Evolutionary conservation across 1,140 invertebrate genomes (phyloP).

Genomic region (Pseudobourletiella spinata): DNA sequence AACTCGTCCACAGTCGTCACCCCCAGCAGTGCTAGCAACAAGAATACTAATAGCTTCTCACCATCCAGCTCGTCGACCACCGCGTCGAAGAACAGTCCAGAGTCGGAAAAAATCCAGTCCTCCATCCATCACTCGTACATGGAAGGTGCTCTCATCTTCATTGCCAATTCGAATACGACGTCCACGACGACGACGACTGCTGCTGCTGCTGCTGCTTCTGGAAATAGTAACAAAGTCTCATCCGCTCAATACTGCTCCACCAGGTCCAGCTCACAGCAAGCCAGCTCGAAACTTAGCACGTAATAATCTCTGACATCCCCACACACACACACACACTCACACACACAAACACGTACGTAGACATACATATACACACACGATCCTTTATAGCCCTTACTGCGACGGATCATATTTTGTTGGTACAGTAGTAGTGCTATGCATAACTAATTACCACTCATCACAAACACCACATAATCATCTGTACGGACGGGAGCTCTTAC

Average conservation of each 20-base stretch:
- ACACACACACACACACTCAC: background rate
- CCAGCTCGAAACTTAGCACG: background rate
- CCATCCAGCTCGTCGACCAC: background rate
- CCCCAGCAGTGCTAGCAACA: background rate
- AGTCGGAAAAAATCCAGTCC: background rate
- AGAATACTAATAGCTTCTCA: background rate
- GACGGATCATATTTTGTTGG: too few species aligned
- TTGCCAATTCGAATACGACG: constrained; percentile 3
- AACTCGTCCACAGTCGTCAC: background rate
- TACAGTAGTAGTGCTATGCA: too few species aligned
- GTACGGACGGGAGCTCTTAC: too few species aligned
- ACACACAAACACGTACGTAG: too few species aligned
- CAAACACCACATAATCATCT: too few species aligned
- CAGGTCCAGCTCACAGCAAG: background rate
- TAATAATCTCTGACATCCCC: background rate
- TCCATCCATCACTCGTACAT: background rate
- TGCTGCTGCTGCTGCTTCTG: too few species aligned
- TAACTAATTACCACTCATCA: too few species aligned
- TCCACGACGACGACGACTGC: too few species aligned
- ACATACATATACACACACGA: too few species aligned
- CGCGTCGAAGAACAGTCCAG: background rate
- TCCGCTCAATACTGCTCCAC: background rate
- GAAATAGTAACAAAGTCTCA: background rate
- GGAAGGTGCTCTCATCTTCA: constrained; percentile 1
- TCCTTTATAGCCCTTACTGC: too few species aligned